Evolutionary conservation across 2,797 vertebrate species (phyloP), one percentile per base, ranked within the genome.

Genomic region (Chiroxiphia lanceolata): DNA sequence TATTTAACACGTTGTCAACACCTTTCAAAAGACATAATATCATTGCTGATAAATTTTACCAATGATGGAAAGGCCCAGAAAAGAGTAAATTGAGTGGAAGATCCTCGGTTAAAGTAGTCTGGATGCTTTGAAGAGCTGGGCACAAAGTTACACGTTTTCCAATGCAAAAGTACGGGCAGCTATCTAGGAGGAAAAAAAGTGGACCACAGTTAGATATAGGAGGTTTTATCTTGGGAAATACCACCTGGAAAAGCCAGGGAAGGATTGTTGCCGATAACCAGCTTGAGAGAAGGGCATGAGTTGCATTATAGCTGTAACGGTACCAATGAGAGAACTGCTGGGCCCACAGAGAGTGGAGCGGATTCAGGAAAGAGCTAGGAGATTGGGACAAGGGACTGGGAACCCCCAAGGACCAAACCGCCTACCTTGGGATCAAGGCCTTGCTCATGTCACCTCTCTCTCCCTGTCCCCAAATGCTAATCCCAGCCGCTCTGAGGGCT

Each of bases 1-100:
- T 83, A 74, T 93, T 96, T 94, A 94, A 94, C 85, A 90, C 81
- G 16, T 85, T 96, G 94, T 89, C 93, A 94, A 87, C 57, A 6
- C 83, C 64, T 90, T 87, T 89, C 86, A 83, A 84, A 87, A 93
- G 83, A 60, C 38, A 71, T 57, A 82, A 80, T 84, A 89, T 72
- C 36, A 1, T 61, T 54, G 61, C 77, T 95, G 91, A 77, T 93
- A 85, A 90, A 77, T 87, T 90, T 94, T 94, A 31, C 36, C 67
- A 70, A 3, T 51, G 64, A 94, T 2, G 4, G 65, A 90, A 90
- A 87, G n/a, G 34, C 50, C 87, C 31, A 27, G 42, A 63, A 92
- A 92, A 80, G 45, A 83, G 34, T 85, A 92, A 92, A 90, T 59
- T 75, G 84, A 77, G 54, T 65, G 34, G 83, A 93, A 83, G 34